Evolutionary conservation across 2,797 vertebrate genomes (phyloP), one percentile per base, ranked within the genome.

Genomic region (Melanotaenia trifasciata): DNA sequence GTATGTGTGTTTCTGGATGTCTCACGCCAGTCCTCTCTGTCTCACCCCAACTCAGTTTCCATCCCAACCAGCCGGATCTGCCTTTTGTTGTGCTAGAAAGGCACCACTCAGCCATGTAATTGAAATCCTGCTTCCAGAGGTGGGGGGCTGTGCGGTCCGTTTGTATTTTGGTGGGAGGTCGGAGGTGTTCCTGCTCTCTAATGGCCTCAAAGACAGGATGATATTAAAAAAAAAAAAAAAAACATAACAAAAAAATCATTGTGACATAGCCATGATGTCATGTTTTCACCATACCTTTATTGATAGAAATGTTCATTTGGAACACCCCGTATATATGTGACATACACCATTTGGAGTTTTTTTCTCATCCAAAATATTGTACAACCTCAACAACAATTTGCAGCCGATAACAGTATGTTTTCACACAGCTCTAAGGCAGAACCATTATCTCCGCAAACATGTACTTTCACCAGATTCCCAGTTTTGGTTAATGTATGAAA

Each of bases 41-140:
- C 68, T 70, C 88, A 69, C 54, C 69, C 71, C 28, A 24, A 74
- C 74, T 86, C 78, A 4, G 91, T 92, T 92, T 90, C 92, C 90
- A 92, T 92, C 88, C 79, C 94, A 95, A 95, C 94, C 91, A 92
- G 89, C 94, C 77, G 87, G 94, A 95, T 95, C 87, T 95, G 85
- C 73, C 90, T 92, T 92, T 94, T 94, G 93, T 95, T 81, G 59
- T 24, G 22, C 33, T 68, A 92, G 80, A 94, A 93, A 89, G 76
- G 88, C 72, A 72, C 47, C 85, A 63, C 77, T 94, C 91, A 94
- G 80, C 91, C 93, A 84, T 94, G 90, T 90, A 92, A 94, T 94
- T 92, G 84, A 93, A 92, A 93, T 92, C 90, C 93, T 94, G 85
- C 30, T 84, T 92, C 67, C 75, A 79, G 84, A 80, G 81, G 82